These are phyloP conservation scores for Hippoglossus hippoglossus DNA, from an alignment of 2,797 vertebrate genomes.

Conservation along the genomic window DNA sequence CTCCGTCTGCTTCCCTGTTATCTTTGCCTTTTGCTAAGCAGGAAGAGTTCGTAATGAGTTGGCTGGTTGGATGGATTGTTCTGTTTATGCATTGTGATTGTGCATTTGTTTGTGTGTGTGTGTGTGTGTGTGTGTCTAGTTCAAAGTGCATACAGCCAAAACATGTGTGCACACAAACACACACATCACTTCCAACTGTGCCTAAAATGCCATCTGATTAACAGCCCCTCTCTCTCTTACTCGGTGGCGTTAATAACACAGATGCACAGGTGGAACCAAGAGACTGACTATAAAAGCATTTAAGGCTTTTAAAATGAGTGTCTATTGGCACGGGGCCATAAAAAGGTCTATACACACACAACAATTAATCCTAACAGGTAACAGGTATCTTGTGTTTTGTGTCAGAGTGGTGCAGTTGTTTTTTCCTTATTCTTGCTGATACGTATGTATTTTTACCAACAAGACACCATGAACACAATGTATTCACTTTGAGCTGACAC, in stretches of 20 bases:
- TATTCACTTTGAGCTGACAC: background rate
- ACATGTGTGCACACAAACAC: constrained; percentile 14
- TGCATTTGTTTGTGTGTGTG: background rate
- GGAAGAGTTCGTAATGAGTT: constrained; percentile 48
- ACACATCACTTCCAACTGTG: constrained; percentile 61
- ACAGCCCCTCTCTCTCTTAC: constrained; percentile 33
- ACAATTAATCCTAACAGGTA: background rate
- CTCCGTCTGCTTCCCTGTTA: constrained; percentile 27
- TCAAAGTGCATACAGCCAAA: too few species aligned
- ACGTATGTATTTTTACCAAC: background rate
- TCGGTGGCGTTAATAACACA: constrained; percentile 59
- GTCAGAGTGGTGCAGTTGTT: background rate
- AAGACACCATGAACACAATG: background rate
- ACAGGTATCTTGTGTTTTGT: background rate
- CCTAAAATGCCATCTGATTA: constrained; percentile 69
- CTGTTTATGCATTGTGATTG: constrained; percentile 3
- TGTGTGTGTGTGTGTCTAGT: background rate
- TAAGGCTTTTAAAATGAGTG: constrained; percentile 40
- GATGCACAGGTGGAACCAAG: constrained; percentile 34
- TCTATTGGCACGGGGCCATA: constrained; percentile 25
- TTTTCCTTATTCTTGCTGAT: too few species aligned
- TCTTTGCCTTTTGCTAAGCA: constrained; percentile 40
- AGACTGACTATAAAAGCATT: constrained; percentile 53
- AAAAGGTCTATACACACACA: constrained; percentile 16
- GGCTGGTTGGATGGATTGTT: constrained; percentile 32